Percentiles rank a stretch among this genome's conserved stretches.
These are phyloP conservation scores for Poeciliopsis infans DNA, from an alignment of 2,797 vertebrate species.

Conservation along the genomic window DNA sequence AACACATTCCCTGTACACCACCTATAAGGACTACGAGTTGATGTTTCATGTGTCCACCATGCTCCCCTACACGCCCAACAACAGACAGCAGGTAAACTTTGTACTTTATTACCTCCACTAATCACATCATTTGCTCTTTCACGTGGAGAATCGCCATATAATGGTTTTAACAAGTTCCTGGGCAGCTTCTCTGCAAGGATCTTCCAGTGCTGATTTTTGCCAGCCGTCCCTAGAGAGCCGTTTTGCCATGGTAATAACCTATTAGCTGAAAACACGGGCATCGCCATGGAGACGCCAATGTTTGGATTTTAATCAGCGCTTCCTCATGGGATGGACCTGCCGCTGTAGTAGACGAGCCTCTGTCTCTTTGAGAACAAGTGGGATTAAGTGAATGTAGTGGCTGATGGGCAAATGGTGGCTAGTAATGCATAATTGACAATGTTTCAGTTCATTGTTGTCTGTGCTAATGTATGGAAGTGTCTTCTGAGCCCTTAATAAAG, in stretches of 20 bases:
- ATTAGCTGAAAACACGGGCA: conserved; percentile 50
- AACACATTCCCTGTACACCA: conserved; percentile 96
- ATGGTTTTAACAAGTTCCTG: conserved; percentile 52
- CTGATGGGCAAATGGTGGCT: conserved; percentile 38
- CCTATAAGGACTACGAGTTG: conserved; percentile 98
- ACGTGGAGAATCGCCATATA: conserved; percentile 13
- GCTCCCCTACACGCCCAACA: conserved; percentile 96
- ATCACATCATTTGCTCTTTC: conserved; percentile 26
- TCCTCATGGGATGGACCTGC: conserved; percentile 47
- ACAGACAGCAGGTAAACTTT: conserved; percentile 89
- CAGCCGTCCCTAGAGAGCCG: conserved; percentile 60
- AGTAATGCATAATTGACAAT: conserved; percentile 45
- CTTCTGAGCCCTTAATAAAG: conserved; percentile 36
- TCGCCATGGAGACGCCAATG: conserved; percentile 61
- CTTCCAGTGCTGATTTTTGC: conserved; percentile 50
- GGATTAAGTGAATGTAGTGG: conserved; percentile 62
- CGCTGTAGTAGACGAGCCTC: conserved; percentile 48
- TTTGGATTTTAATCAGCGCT: conserved; percentile 69
- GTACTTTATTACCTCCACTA: neutral
- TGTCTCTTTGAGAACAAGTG: conserved; percentile 53
- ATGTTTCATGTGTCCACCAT: conserved; percentile 99
- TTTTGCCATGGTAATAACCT: conserved; percentile 65
- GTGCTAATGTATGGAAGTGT: conserved; percentile 26
- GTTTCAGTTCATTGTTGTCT: conserved; percentile 34
- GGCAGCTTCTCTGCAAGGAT: conserved; percentile 55